Base-by-base conservation (phyloP, 2,888 invertebrate genomes). In the Agrotis ipsilon region DNA sequence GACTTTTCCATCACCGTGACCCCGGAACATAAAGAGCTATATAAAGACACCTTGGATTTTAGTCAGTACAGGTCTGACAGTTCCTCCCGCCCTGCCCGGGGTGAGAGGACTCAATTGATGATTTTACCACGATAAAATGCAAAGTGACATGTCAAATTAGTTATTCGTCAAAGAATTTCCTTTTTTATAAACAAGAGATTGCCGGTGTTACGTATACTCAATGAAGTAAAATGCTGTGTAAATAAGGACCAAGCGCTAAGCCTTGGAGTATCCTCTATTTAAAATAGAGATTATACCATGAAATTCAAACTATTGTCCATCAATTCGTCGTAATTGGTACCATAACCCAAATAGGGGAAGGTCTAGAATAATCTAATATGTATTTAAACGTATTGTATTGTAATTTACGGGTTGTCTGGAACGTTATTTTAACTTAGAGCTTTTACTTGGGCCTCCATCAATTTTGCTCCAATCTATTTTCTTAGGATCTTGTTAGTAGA, bases 381-480 rank as follows among this genome's bases (percentile, higher is more conserved):
- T 79, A 84, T 82, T 83, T 84, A 77, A 81, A 76, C 81, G 78
- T 81, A 85, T 80, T 84, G 75, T 80, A 83, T 81, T 78, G 76
- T 83, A 78, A 82, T 81, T 80, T 82, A 80, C 71, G 72, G 70
- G 72, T 64, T 68, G 72, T 72, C 70, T 83, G 51, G 67, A 61
- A 72, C 68, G 74, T 82, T 72, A 72, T 80, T 85, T 81, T 68
- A 86, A 75, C 75, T 76, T 57, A 65, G 74, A 32, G 11, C 58
- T 63, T 54, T 73, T 55, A 71, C 62, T 70, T 72, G 70, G 71
- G 74, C 51, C 75, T 75, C 72, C 71, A 63, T 78, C 66, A 77
- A 78, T 80, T 77, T 72, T 32, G 52, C 68, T 80, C 60, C 73
- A 71, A 73, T 78, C 75, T 72, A 80, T 84, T 83, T 77, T 86